Percentiles rank a stretch among this genome's conserved stretches.
phyloP scores from a whole-genome alignment of 2,113 vertebrate genomes.

The Amphilophus citrinellus region DNA sequence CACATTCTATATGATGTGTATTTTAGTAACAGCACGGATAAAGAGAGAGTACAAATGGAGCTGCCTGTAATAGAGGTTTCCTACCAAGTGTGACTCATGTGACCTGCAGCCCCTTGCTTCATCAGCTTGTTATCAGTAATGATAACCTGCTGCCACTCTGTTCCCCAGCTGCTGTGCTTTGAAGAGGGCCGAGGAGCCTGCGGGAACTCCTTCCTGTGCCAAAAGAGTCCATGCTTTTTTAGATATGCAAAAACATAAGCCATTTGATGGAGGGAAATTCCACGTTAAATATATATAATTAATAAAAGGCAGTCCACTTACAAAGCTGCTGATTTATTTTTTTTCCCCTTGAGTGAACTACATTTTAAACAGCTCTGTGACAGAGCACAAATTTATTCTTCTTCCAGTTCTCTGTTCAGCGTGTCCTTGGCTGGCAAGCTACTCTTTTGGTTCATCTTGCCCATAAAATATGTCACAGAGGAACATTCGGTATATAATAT shows the following conservation, averaged over 20 bases:
- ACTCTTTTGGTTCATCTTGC: background rate
- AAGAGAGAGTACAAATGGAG: background rate
- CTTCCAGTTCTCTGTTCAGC: background rate
- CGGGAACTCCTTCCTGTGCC: background rate
- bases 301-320: background rate
- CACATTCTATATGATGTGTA: background rate
- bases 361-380: background rate
- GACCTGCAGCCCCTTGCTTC: background rate
- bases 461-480: background rate
- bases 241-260: background rate
- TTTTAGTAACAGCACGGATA: background rate
- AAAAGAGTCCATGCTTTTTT: background rate
- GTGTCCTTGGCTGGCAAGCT: background rate
- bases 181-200: background rate
- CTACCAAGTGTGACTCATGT: constrained; percentile 20
- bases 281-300: accelerated
- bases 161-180: background rate
- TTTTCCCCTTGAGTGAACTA: background rate
- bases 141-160: constrained; percentile 6
- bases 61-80: constrained; percentile 15
- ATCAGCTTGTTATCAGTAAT: constrained; percentile 32
- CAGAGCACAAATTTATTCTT: background rate
- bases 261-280: background rate
- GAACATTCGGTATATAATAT: background rate
- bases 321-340: background rate